Conservation (phyloP, 1,140 invertebrate species). For the Pararge aegeria region DNA sequence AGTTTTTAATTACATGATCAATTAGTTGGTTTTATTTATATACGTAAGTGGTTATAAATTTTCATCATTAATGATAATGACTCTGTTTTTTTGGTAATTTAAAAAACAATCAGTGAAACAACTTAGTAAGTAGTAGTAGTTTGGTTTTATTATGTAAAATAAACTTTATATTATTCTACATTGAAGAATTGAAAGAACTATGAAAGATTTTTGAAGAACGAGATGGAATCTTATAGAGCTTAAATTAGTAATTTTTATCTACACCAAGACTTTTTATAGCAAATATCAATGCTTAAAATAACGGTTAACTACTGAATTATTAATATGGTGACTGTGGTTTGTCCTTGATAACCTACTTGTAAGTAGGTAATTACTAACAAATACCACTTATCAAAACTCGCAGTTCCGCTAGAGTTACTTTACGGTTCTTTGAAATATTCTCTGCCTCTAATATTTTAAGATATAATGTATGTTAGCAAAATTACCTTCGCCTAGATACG, state of each 20-base stretch:
- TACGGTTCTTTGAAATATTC: constrained; percentile 12
- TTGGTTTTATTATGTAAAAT: no score
- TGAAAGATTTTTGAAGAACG: no score
- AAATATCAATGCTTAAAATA: not conserved
- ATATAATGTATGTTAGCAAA: not conserved
- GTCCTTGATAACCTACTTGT: constrained; percentile 28
- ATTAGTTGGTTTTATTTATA: constrained; percentile 1
- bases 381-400: constrained; percentile 22
- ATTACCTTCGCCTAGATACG: no score
- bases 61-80: not conserved
- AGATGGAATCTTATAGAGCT: no score
- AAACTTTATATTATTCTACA: no score
- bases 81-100: not conserved
- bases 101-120: not conserved
- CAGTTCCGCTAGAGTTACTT: constrained; percentile 28
- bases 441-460: no score
- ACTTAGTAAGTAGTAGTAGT: not conserved
- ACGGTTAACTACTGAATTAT: constrained; percentile 22
- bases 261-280: not conserved
- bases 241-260: not conserved
- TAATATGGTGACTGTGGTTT: constrained; percentile 18
- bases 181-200: no score
- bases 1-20: constrained; percentile 1
- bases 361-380: constrained; percentile 27
- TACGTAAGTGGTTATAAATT: not conserved